Base-by-base conservation (phyloP, 2,113 vertebrate genomes). In the Vombatus ursinus region DNA sequence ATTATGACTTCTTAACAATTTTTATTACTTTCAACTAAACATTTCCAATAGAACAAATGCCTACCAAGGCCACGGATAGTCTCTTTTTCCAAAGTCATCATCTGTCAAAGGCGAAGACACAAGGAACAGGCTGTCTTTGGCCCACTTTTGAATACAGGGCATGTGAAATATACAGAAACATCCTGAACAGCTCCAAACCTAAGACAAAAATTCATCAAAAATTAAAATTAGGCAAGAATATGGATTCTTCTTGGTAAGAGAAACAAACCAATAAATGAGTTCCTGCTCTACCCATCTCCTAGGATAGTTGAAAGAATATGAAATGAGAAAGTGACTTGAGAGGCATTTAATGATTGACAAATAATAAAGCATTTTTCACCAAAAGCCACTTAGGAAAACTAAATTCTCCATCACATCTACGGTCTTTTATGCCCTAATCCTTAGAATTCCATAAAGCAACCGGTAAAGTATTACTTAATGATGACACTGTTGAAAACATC, bases 101-200 rank as follows among this genome's bases (percentile, higher is more conserved):
- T 99, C 99, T 0, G 98, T 99, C 97, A 99, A 97, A 0, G 99
- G 98, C 3, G 99, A 99, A 96, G 99, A 99, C 0, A 99, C 98
- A 92, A 99, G 99, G 98, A 99, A 99, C 94, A 99, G 98, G 2
- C 99, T 99, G 97, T 99, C 99, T 95, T 98, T 99, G 90, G 99
- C 99, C 99, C 99, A 99, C 93, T 99, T 99, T 95, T 99, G 99
- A 94, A 99, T 99, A 93, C 99, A 99, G 16, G 99, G 99, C 96
- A 99, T 98, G 97, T 99, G 99, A 98, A 99, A 99, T 98, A 99
- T 99, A 96, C 99, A 99, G 98, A 99, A 99, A 96, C 99, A 99
- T 54, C 99, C 99, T 94, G 97, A 98, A 97, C 99, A 99, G 97
- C 99, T 99, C 99, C 99, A 99, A 96, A 99, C 99, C 99, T 99